Percentiles rank a stretch among this genome's conserved stretches.
phyloP scores from a whole-genome alignment of 2,888 invertebrate genomes.

The Drosophila neonasuta region DNA sequence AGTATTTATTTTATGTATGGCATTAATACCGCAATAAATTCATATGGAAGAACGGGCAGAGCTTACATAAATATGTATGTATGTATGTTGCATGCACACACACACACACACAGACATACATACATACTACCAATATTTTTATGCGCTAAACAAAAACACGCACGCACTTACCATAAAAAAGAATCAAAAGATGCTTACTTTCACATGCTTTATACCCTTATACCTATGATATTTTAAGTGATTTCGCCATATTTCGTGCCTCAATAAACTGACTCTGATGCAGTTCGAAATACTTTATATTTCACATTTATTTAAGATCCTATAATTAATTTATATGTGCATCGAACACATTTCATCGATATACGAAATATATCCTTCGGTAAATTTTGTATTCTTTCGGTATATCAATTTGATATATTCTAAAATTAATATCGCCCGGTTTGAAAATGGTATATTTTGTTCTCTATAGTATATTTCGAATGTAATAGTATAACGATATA shows the following conservation, averaged over 20 bases:
- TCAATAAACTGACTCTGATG: too few relatives aligned
- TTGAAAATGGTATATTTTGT: too few relatives aligned
- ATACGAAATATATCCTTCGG: too few relatives aligned
- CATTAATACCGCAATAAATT: constrained; percentile 2
- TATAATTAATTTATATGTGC: background rate
- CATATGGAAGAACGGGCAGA: background rate
- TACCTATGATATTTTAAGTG: background rate
- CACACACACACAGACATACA: too few relatives aligned
- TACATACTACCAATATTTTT: background rate
- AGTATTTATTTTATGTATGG: constrained; percentile 2
- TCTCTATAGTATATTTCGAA: too few relatives aligned
- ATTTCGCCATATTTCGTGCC: background rate
- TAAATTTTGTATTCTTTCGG: too few relatives aligned
- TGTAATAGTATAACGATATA: too few relatives aligned
- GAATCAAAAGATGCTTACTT: background rate
- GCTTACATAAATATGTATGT: background rate
- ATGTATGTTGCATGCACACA: background rate
- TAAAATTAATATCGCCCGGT: too few relatives aligned
- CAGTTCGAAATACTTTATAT: background rate
- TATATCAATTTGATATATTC: too few relatives aligned
- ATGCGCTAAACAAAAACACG: background rate
- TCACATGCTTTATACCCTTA: background rate
- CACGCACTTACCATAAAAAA: constrained; percentile 2
- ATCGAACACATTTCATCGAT: too few relatives aligned
- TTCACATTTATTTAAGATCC: background rate